These are phyloP conservation scores for Hydropsyche tenuis DNA, from an alignment of 1,140 invertebrate species.

Conservation along the genomic window DNA sequence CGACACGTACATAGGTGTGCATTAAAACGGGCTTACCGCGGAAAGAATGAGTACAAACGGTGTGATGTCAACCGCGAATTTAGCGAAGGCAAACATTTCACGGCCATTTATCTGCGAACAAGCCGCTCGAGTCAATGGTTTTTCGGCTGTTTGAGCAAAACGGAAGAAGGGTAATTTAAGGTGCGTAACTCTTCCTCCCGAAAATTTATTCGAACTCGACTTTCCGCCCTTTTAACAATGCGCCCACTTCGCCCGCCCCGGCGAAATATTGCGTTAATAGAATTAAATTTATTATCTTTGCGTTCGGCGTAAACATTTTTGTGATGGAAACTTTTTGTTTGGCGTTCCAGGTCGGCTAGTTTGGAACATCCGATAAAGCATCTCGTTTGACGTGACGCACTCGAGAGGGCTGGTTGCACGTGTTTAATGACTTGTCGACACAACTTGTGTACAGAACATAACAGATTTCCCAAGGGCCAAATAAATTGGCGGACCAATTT, in stretches of 20 bases:
- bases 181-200: neutral
- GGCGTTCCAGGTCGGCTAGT: no score
- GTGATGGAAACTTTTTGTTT: no score
- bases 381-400: conserved; percentile 6
- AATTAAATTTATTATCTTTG: no score
- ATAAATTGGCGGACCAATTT: conserved; percentile 32
- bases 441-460: conserved; percentile 19
- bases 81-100: conserved; percentile 4
- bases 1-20: no score
- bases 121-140: conserved; percentile 11
- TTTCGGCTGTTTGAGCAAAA: neutral
- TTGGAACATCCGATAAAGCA: no score
- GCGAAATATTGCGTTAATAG: no score
- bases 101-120: conserved; percentile 12
- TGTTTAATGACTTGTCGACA: conserved; percentile 37
- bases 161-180: neutral
- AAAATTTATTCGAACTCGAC: neutral
- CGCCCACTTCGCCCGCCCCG: no score
- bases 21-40: no score
- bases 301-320: no score
- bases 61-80: neutral
- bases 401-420: neutral
- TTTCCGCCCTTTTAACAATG: no score
- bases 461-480: conserved; percentile 33
- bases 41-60: no score